A percentile compares a stretch with the other conserved stretches of the same genome.
Conservation (phyloP, 2,888 invertebrate species). For the Coenonympha glycerion region DNA sequence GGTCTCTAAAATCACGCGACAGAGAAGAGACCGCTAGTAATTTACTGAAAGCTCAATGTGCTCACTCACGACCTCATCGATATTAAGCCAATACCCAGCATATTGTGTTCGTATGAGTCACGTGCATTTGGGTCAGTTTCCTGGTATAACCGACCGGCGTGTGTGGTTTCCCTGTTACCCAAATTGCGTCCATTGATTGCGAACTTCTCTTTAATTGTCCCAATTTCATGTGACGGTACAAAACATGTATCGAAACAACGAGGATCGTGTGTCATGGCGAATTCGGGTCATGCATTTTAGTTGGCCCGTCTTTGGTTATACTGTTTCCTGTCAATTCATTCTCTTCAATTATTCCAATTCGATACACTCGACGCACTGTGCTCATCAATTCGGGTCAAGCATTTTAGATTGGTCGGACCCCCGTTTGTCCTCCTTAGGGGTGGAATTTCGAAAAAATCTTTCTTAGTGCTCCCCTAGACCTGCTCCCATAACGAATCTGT, state of each 20-base stretch:
- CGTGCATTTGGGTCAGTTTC: slow-evolving; percentile 15
- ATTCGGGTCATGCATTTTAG: no score
- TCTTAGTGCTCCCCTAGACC: no score
- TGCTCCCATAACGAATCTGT: no score
- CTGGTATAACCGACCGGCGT: slow-evolving; percentile 4
- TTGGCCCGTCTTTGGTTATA: no score
- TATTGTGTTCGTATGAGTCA: slow-evolving; percentile 4
- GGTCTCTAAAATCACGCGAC: slow-evolving; percentile 18
- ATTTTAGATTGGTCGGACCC: not conserved
- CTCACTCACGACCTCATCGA: slow-evolving; percentile 22
- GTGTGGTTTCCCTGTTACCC: not conserved
- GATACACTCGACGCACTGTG: not conserved
- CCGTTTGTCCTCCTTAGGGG: no score
- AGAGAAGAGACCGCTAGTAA: slow-evolving; percentile 20
- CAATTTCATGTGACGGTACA: no score
- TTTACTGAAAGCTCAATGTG: slow-evolving; percentile 21
- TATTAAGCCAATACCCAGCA: slow-evolving; percentile 5
- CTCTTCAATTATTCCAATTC: not conserved
- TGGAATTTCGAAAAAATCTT: no score
- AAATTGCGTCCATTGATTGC: not conserved
- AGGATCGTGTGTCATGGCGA: no score
- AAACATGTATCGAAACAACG: no score
- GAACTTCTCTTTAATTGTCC: slow-evolving; percentile 1
- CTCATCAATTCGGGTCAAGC: not conserved
- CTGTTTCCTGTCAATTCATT: no score